Evolutionary conservation across 1,140 invertebrate species (phyloP), one percentile per base, ranked within the genome.

Genomic region (Lucilia cuprina): DNA sequence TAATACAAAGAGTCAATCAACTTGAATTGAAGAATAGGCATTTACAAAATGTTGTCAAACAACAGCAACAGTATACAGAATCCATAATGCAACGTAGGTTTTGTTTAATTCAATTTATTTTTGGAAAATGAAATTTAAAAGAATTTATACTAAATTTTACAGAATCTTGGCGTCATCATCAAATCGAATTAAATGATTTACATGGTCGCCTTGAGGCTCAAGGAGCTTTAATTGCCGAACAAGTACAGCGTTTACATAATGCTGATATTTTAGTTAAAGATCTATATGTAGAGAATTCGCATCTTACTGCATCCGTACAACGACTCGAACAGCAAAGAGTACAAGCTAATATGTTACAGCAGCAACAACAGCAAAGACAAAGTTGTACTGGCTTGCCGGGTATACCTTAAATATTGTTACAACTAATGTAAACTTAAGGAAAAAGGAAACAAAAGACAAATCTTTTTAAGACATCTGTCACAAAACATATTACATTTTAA

Each of bases 221-320:
- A 82, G 93, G 94, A 86, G 93, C 94, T 60, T 93, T 94, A 86
- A 87, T 95, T 7, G 92, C 94, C 47, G 92, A 95, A 70, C 94
- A 96, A 87, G 92, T 94, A 82, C 92, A 94, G 88, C 94, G 94
- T 84, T 91, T 96, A 83, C 93, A 94, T n/a, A 93, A 93, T 86
- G 93, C 95, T 50, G 95, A 96, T 91, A 90, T 96, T 85, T 91
- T 96, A 7, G 94, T 95, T 1, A 95, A 95, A 90, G 95, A 96
- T 89, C 91, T 96, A 21, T 96, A 95, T 88, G 93, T 96, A n/a
- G 95, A 96, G 91, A 96, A 96, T 92, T 94, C 95, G 35, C 94
- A 94, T 89, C 91, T 96, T 84, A 93, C 93, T 17, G 93, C 94
- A 8, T 93, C 92, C 30, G 92, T 94, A n/a, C 94, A 94, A 87